Percentiles rank a stretch among this genome's conserved stretches.
These are phyloP conservation scores for Protodeltote pygarga DNA, from an alignment of 2,888 invertebrate species.

Conservation along the genomic window DNA sequence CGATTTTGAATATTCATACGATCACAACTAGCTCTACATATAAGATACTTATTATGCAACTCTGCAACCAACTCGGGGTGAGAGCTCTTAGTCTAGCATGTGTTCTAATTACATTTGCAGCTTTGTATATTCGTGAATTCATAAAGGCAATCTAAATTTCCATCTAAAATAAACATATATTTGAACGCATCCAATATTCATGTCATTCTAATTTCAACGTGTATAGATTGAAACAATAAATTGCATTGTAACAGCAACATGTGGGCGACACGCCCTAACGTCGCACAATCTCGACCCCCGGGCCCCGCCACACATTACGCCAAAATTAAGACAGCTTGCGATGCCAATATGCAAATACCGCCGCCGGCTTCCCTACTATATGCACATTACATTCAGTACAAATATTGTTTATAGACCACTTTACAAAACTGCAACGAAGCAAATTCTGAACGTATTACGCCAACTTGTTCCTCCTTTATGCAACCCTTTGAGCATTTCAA, in stretches of 20 bases:
- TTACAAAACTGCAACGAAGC: slow-evolving; percentile 12
- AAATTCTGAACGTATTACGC: slow-evolving; percentile 9
- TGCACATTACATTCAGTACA: slow-evolving; percentile 28
- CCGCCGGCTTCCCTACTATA: slow-evolving; percentile 44
- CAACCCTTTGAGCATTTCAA: slow-evolving; percentile 30
- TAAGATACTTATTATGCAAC: no score
- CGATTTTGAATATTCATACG: slow-evolving; percentile 13
- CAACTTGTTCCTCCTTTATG: slow-evolving; percentile 8
- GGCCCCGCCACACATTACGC: slow-evolving; percentile 68
- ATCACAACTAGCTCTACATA: not conserved
- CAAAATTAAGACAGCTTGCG: slow-evolving; percentile 84
- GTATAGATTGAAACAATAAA: slow-evolving; percentile 78
- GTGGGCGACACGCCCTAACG: slow-evolving; percentile 62
- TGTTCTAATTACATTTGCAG: slow-evolving; percentile 26
- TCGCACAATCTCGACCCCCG: slow-evolving; percentile 57
- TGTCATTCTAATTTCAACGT: slow-evolving; percentile 64
- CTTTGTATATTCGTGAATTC: slow-evolving; percentile 20
- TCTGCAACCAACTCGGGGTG: not conserved
- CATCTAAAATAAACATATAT: slow-evolving; percentile 46
- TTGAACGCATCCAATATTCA: slow-evolving; percentile 61
- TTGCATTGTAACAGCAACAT: slow-evolving; percentile 77
- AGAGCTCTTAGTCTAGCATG: slow-evolving; percentile 6
- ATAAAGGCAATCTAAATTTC: slow-evolving; percentile 32
- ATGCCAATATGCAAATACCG: slow-evolving; percentile 81
- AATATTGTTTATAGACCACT: slow-evolving; percentile 33